Base-by-base conservation (phyloP, 2,888 invertebrate genomes). In the Agriopis marginaria region DNA sequence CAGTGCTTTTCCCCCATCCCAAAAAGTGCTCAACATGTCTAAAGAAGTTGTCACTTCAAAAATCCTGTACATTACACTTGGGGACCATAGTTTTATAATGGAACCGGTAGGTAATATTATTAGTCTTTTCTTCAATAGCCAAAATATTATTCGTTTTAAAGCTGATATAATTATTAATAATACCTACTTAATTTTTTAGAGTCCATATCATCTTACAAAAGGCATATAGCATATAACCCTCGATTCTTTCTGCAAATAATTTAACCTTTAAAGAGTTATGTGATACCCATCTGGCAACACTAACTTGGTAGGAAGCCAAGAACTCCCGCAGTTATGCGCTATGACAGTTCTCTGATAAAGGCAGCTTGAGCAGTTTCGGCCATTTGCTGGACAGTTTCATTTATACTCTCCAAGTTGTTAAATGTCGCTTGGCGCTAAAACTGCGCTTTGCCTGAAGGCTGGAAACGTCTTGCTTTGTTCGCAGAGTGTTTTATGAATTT, bases 261-360 rank as follows among this genome's bases (percentile, higher is more conserved):
- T 23, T 23, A 23, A 23, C 17, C 14, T 32, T 51, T 42, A 12
- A 44, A 39, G 9, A 63, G 45, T 14, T 67, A 42, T 7, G 45
- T 55, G 51, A 58, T 50, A 14, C 51, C 14, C 42, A 45, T 54
- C 58, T 70, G 70, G 66, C 70, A 66, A 53, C 58, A 62, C 66
- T n/a, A n/a, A 54, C 75, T 91, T 91, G 92, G 90, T 86, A 70
- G 77, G 54, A 75, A 77, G 87, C 91, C 91, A 90, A 90, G 84
- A 86, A 80, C 76, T 76, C 75, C 75, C 80, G 77, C 79, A 70
- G 78, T 78, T 82, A 78, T 81, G 75, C 76, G 73, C 74, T 77
- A 81, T 86, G 88, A 83, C 86, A 82, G 80, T 65, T 67, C 75
- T 32, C 72, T 76, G 82, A 82, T 82, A 82, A 80, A 81, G 70